Conservation (phyloP, 2,888 invertebrate species). For the Colostygia pectinataria region DNA sequence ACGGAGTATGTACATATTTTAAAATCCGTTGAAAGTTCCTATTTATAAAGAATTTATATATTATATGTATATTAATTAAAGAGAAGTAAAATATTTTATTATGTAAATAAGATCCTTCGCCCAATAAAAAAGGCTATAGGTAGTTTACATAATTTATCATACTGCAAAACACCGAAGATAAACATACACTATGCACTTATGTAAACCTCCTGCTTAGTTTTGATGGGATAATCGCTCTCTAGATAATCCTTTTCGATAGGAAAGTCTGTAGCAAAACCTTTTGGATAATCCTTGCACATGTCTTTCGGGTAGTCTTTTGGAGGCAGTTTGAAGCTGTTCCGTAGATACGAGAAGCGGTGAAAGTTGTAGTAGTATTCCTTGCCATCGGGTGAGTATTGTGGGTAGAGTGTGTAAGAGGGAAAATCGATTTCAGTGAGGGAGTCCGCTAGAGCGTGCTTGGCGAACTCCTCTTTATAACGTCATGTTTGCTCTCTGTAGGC, state of each 20-base stretch:
- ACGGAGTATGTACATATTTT: neutral
- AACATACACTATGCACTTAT: constrained; percentile 60
- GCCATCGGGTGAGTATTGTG: constrained; percentile 75
- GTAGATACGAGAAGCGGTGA: constrained; percentile 72
- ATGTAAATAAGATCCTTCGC: too few species aligned
- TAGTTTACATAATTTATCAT: too few species aligned
- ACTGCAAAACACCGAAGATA: neutral
- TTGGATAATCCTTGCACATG: constrained; percentile 19
- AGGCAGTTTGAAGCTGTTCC: constrained; percentile 69
- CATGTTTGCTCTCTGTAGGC: constrained; percentile 87
- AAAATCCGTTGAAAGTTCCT: constrained; percentile 6
- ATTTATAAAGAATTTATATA: too few species aligned
- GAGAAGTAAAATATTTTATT: too few species aligned
- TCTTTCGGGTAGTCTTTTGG: constrained; percentile 66
- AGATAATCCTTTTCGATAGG: constrained; percentile 20
- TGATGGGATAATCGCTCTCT: constrained; percentile 20
- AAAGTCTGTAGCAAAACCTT: constrained; percentile 18
- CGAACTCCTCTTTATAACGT: constrained; percentile 81
- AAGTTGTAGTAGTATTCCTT: constrained; percentile 78
- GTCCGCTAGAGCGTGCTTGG: constrained; percentile 72
- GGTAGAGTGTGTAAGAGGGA: constrained; percentile 70
- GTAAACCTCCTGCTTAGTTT: constrained; percentile 59
- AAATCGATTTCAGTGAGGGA: constrained; percentile 65
- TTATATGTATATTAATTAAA: too few species aligned
- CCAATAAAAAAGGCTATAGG: too few species aligned